Evolutionary conservation across 1,140 invertebrate species (phyloP).

Genomic region (Caenorhabditis remanei): DNA sequence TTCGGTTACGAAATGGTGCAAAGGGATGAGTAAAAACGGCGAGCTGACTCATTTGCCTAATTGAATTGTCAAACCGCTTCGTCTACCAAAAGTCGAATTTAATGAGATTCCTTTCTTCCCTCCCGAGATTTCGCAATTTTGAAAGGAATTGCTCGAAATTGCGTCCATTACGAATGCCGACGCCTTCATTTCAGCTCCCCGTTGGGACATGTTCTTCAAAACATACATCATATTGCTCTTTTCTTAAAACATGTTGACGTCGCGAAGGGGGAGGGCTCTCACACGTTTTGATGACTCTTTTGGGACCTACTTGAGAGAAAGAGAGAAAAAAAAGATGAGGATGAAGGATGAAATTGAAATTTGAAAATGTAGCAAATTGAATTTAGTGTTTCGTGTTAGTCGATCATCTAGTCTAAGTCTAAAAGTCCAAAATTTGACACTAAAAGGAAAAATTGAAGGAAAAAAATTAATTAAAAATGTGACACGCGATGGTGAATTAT

Average conservation of each 20-base stretch:
- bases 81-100: slow-evolving; percentile 17
- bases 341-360: background rate
- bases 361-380: slow-evolving; percentile 20
- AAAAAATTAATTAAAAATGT: too few species aligned
- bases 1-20: background rate
- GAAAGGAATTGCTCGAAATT: background rate
- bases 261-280: background rate
- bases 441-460: too few species aligned
- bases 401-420: too few species aligned
- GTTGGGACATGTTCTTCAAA: background rate
- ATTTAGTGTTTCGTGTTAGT: background rate
- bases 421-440: too few species aligned
- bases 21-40: background rate
- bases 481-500: too few species aligned
- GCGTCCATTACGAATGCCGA: background rate
- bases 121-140: background rate
- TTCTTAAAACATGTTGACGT: background rate
- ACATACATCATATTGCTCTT: too few species aligned
- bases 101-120: background rate
- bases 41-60: slow-evolving; percentile 20
- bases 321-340: background rate
- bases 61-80: background rate
- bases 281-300: background rate
- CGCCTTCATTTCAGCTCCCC: background rate
- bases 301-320: background rate